Conservation (phyloP, 1,140 invertebrate genomes). For the Brachionus sp. region DNA sequence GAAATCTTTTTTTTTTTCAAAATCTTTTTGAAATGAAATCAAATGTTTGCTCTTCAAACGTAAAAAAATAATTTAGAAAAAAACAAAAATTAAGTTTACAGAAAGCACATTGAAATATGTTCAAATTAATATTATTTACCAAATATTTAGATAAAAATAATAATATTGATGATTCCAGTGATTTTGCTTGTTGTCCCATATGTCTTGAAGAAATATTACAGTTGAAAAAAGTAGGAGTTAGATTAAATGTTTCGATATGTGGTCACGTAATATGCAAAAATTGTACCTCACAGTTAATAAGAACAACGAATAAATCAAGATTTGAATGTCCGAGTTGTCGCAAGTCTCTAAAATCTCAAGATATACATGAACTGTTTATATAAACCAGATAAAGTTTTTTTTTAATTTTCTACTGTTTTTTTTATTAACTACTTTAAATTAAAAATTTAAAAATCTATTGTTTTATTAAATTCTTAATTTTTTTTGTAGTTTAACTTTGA, state of each 20-base stretch:
- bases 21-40: no score
- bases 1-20: no score
- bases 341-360: not conserved
- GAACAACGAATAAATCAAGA: not conserved
- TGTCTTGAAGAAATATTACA: not conserved
- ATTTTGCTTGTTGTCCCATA: not conserved
- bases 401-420: not conserved
- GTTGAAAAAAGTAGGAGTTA: not conserved
- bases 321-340: conserved; percentile 28
- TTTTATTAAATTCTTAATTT: not conserved
- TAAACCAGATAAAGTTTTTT: not conserved
- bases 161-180: not conserved
- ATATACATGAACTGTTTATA: conserved; percentile 21
- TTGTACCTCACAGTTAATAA: not conserved
- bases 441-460: not conserved
- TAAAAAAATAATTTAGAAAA: no score
- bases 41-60: no score
- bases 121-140: no score
- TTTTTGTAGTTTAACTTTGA: not conserved
- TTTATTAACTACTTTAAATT: not conserved
- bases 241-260: conserved; percentile 36
- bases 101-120: no score
- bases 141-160: conserved; percentile 29
- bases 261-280: conserved; percentile 7
- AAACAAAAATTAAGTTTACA: no score